These are phyloP conservation scores for Steatornis caripensis DNA, from an alignment of 2,113 vertebrate genomes.

Conservation along the genomic window DNA sequence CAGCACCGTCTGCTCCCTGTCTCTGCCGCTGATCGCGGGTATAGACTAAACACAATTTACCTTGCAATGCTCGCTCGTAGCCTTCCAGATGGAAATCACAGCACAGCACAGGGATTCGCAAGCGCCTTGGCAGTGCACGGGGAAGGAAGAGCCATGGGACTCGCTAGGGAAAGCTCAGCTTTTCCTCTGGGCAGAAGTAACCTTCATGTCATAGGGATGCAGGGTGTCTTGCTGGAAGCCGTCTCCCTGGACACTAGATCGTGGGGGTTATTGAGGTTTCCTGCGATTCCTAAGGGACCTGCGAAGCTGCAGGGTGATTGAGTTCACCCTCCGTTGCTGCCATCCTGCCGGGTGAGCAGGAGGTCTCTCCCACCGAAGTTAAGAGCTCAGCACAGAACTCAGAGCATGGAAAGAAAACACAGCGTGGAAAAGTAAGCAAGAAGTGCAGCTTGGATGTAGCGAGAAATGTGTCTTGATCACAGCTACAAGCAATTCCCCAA, in stretches of 20 bases:
- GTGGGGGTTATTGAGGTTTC: neutral
- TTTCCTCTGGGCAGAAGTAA: neutral
- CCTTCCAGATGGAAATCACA: neutral
- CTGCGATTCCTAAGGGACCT: neutral
- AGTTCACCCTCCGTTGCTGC: neutral
- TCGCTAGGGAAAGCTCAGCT: neutral
- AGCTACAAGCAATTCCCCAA: neutral
- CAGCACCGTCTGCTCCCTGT: neutral
- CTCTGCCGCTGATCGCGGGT: neutral
- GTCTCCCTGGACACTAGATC: neutral
- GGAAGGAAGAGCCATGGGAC: too few relatives aligned
- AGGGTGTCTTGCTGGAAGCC: neutral
- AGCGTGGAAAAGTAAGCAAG: neutral
- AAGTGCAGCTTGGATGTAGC: neutral
- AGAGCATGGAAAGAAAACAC: neutral
- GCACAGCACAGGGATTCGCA: neutral
- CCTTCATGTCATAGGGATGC: neutral
- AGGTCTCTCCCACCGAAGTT: neutral
- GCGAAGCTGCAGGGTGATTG: neutral
- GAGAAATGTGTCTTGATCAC: neutral
- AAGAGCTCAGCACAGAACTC: neutral
- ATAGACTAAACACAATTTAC: neutral
- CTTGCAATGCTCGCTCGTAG: neutral
- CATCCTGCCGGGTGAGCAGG: neutral
- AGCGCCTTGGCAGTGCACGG: fast-evolving